Conservation (phyloP, 2,888 invertebrate species). For the Eubasilissa splendida region DNA sequence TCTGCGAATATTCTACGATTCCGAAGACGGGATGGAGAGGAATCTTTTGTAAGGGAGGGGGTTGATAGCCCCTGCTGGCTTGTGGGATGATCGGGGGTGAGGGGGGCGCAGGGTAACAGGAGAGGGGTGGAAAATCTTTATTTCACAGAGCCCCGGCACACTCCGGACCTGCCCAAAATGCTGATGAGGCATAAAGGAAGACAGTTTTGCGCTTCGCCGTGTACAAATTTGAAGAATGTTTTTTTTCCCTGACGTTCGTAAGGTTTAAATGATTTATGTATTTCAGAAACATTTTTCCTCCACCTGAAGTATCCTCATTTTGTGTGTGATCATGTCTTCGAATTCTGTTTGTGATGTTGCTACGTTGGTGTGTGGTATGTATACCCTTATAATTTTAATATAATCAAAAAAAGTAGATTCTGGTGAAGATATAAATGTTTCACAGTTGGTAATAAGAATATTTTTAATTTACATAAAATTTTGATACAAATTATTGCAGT, state of each 20-base stretch:
- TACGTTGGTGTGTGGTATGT: too few species aligned
- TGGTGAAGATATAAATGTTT: too few species aligned
- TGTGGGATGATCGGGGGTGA: slow-evolving; percentile 16
- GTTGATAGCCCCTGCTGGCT: not conserved
- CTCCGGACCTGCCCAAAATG: slow-evolving; percentile 50
- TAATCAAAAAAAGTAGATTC: too few species aligned
- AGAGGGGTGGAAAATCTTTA: slow-evolving; percentile 57
- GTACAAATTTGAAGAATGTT: slow-evolving; percentile 24
- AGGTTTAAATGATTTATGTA: too few species aligned
- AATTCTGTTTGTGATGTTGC: too few species aligned
- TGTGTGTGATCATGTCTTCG: too few species aligned
- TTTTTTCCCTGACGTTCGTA: not conserved
- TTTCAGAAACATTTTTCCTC: too few species aligned
- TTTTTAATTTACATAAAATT: too few species aligned
- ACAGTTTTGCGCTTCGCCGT: slow-evolving; percentile 16
- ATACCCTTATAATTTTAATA: too few species aligned
- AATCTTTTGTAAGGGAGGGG: slow-evolving; percentile 10
- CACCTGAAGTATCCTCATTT: too few species aligned
- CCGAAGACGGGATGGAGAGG: slow-evolving; percentile 20
- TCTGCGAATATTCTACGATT: slow-evolving; percentile 37
- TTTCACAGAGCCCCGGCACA: slow-evolving; percentile 45
- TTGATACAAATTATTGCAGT: too few species aligned
- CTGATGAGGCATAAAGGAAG: slow-evolving; percentile 49
- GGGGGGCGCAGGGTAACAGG: not conserved
- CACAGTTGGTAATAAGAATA: too few species aligned